Percentiles rank a stretch among this genome's conserved stretches.
phyloP scores from a whole-genome alignment of 1,140 invertebrate species.

The Himalopsyche phryganea region DNA sequence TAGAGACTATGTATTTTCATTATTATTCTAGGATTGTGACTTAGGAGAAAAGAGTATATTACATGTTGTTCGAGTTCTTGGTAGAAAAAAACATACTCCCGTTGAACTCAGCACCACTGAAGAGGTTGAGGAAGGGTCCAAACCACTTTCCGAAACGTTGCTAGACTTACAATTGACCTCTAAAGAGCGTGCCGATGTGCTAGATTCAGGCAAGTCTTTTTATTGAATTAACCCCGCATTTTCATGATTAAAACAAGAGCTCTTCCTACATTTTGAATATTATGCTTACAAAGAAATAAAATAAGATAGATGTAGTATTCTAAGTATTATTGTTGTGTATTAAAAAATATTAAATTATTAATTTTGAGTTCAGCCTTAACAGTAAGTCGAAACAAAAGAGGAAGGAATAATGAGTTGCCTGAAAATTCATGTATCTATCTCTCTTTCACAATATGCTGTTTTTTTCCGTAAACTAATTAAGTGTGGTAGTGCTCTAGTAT shows the following conservation, averaged over 20 bases:
- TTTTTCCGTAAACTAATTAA: too few relatives aligned
- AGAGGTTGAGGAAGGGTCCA: slow-evolving; percentile 47
- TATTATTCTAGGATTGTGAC: slow-evolving; percentile 78
- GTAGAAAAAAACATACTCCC: slow-evolving; percentile 30
- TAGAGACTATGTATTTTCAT: too few relatives aligned
- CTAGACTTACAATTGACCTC: slow-evolving; percentile 57
- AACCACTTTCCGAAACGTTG: slow-evolving; percentile 65
- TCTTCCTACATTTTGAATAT: not conserved
- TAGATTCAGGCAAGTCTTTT: slow-evolving; percentile 38
- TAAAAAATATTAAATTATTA: too few relatives aligned
- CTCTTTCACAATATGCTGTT: too few relatives aligned
- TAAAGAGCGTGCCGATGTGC: slow-evolving; percentile 42
- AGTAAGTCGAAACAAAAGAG: too few relatives aligned
- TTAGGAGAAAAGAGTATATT: slow-evolving; percentile 77
- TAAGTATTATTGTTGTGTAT: not conserved
- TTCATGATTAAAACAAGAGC: not conserved
- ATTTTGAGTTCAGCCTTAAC: too few relatives aligned
- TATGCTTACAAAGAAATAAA: not conserved
- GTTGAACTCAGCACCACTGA: slow-evolving; percentile 20
- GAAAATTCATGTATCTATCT: too few relatives aligned
- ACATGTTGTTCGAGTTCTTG: slow-evolving; percentile 62
- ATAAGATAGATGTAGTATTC: not conserved
- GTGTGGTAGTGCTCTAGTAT: too few relatives aligned
- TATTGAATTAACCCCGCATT: too few relatives aligned
- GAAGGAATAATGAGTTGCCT: too few relatives aligned